Evolutionary conservation across 2,113 vertebrate genomes (phyloP), one percentile per base, ranked within the genome.

Genomic region (Calypte anna): DNA sequence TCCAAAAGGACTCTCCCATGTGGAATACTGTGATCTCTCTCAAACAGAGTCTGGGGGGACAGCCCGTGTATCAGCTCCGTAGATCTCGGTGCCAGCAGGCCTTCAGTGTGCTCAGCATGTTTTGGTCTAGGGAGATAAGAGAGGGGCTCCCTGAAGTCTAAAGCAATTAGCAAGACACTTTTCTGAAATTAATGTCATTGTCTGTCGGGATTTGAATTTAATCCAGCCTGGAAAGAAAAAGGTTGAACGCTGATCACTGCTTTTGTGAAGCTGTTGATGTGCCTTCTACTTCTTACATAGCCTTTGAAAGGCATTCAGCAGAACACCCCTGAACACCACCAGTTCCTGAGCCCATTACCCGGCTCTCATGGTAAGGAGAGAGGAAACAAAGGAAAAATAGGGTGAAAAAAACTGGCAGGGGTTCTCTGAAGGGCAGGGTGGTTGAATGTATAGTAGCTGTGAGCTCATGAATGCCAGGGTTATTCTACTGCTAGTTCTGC

Each of bases 61-160:
- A 86, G 30, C 8, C 72, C 7, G 6, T 2, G 6, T 30, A 36
- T 27, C 66, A 57, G 19, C 44, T 46, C 23, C 13, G 16, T 30
- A 30, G 31, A 74, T 31, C 33, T 70, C 55, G 3, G 5, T 2
- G 20, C 25, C 38, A 38, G 25, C 61, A 38, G 4, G 14, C 24
- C 7, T 38, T 38, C 54, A 4, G 8, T 3, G 28, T 8, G 14
- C 7, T 17, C 38, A 30, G 14, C 2, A 0, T 3, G 17, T 17
- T 51, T 73, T 44, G 20, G 33, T 44, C n/a, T 50, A 36, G 15
- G 51, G 40, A 76, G 10, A 20, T 7, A 12, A 36, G 48, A 36
- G 48, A 30, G 25, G 36, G 25, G 14, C 5, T 81, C 9, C 50
- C 51, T 44, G 46, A 11, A 7, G 3, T 33, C 59, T 53, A 48